A percentile compares a stretch with the other conserved stretches of the same genome.
Conservation (phyloP, 2,113 vertebrate species). For the Mormoops blainvillei region DNA sequence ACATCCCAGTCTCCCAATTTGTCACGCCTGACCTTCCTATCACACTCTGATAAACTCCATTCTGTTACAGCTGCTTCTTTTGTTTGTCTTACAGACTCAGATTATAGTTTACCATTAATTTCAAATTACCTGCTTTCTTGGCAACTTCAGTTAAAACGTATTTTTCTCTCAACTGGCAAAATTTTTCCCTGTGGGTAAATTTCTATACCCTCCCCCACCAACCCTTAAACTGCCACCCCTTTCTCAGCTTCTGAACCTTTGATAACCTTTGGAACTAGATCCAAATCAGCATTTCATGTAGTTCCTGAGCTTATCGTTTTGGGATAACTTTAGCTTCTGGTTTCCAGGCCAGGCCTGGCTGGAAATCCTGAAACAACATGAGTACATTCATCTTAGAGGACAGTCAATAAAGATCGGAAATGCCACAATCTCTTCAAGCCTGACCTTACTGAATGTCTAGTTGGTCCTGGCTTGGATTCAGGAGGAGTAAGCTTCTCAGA, state of each 20-base stretch:
- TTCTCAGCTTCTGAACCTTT: conserved; percentile 49
- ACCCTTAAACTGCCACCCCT: background rate
- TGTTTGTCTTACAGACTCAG: conserved; percentile 40
- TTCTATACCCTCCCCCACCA: background rate
- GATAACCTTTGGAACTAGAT: conserved; percentile 65
- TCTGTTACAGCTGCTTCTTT: conserved; percentile 21
- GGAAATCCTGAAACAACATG: conserved; percentile 64
- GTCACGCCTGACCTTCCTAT: conserved; percentile 63
- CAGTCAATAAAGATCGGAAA: conserved; percentile 23
- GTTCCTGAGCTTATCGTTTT: conserved; percentile 51
- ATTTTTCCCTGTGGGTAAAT: background rate
- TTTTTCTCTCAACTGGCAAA: background rate
- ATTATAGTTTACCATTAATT: conserved; percentile 29
- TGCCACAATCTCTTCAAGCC: background rate
- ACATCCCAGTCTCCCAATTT: conserved; percentile 18
- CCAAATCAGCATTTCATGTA: conserved; percentile 38
- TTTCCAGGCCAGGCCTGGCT: conserved; percentile 50
- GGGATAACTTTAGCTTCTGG: conserved; percentile 63
- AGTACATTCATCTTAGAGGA: conserved; percentile 23
- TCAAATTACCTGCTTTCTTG: conserved; percentile 21
- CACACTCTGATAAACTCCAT: conserved; percentile 50
- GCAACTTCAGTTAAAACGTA: background rate
- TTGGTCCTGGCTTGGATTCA: conserved; percentile 1
- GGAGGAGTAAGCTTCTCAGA: background rate
- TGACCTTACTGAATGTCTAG: background rate